phyloP scores from a whole-genome alignment of 1,140 invertebrate species.

The Hestina assimilis region DNA sequence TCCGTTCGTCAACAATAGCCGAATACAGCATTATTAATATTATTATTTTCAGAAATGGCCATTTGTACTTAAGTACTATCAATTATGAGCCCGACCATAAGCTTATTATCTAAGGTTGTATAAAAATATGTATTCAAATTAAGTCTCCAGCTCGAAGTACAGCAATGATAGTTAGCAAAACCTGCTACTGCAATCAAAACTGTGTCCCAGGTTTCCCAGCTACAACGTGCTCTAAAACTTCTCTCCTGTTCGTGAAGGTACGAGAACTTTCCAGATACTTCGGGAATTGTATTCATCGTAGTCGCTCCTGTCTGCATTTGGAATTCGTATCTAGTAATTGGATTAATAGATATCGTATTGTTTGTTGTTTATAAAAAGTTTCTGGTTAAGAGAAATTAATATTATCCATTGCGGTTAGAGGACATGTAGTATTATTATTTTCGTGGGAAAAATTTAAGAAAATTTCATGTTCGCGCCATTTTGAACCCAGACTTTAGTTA shows the following conservation, averaged over 20 bases:
- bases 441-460: not conserved
- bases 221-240: slow-evolving; percentile 1
- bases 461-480: too few relatives aligned
- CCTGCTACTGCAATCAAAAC: slow-evolving; percentile 1
- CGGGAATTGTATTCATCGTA: not conserved
- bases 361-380: not conserved
- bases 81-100: too few relatives aligned
- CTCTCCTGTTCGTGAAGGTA: not conserved
- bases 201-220: not conserved
- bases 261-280: not conserved
- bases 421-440: not conserved
- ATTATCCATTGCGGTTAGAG: not conserved
- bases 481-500: too few relatives aligned
- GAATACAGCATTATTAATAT: too few relatives aligned
- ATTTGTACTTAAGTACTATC: too few relatives aligned
- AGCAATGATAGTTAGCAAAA: not conserved
- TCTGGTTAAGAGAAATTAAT: not conserved
- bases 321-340: not conserved
- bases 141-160: not conserved
- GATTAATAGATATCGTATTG: not conserved
- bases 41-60: too few relatives aligned
- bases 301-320: not conserved
- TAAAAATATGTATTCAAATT: too few relatives aligned
- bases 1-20: too few relatives aligned
- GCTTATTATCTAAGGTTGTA: too few relatives aligned